Percentiles rank a stretch among this genome's conserved stretches.
phyloP scores from a whole-genome alignment of 1,140 invertebrate species.

The Drosophila saltans region DNA sequence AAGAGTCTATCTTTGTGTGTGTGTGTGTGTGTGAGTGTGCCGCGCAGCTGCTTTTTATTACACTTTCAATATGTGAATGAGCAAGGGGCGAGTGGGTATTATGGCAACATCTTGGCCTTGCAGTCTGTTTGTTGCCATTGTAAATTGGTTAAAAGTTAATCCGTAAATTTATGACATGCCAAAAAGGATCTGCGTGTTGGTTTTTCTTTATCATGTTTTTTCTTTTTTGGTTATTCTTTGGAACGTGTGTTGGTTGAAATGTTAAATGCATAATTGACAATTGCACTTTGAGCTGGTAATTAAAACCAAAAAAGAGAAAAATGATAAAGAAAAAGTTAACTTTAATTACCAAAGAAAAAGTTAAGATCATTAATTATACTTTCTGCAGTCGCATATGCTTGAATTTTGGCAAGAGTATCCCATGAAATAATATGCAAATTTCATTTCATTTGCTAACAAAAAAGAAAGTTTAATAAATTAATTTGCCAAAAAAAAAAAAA shows the following conservation, averaged over 20 bases:
- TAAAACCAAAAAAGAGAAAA: conserved; percentile 22
- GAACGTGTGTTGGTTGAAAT: conserved; percentile 61
- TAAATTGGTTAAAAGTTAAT: conserved; percentile 82
- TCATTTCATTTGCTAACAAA: conserved; percentile 13
- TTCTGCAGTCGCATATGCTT: not conserved
- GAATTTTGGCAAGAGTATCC: not conserved
- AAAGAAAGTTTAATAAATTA: conserved; percentile 61
- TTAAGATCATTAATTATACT: conserved; percentile 14
- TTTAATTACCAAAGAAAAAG: not conserved
- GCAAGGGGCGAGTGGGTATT: conserved; percentile 29
- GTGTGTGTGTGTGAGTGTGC: conserved; percentile 25
- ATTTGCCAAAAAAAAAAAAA: conserved; percentile 45
- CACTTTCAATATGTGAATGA: conserved; percentile 74
- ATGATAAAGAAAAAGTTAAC: not conserved
- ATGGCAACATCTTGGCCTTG: conserved; percentile 46
- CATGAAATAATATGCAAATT: conserved; percentile 43
- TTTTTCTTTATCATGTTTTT: conserved; percentile 18
- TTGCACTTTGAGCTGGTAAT: conserved; percentile 71
- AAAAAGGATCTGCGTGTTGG: conserved; percentile 67
- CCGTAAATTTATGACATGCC: conserved; percentile 80
- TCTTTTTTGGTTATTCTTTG: conserved; percentile 8
- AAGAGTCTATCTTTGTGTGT: not conserved
- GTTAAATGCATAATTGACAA: conserved; percentile 71
- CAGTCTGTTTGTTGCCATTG: conserved; percentile 67
- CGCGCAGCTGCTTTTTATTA: conserved; percentile 77